phyloP scores from a whole-genome alignment of 2,888 invertebrate genomes.

The Xanthorhoe designata region DNA sequence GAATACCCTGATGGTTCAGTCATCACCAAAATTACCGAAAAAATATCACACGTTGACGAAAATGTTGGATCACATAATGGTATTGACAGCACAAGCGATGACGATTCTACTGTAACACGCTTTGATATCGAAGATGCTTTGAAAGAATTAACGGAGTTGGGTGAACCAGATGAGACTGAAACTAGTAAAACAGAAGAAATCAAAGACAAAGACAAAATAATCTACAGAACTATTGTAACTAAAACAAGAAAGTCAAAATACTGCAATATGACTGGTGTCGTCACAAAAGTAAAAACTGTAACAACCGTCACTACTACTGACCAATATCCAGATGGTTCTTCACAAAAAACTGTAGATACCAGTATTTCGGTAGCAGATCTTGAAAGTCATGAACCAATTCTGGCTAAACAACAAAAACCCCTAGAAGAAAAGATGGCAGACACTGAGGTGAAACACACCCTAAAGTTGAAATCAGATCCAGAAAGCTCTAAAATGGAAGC shows the following conservation, averaged over 20 bases:
- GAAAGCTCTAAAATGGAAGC: slow-evolving; percentile 30
- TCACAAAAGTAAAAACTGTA: slow-evolving; percentile 53
- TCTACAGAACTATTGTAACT: slow-evolving; percentile 50
- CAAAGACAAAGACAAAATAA: slow-evolving; percentile 45
- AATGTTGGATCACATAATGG: slow-evolving; percentile 43
- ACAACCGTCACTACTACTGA: slow-evolving; percentile 55
- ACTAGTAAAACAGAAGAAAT: slow-evolving; percentile 52
- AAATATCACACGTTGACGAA: slow-evolving; percentile 68
- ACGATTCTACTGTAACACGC: slow-evolving; percentile 31
- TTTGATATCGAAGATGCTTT: slow-evolving; percentile 38
- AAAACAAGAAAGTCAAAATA: slow-evolving; percentile 52
- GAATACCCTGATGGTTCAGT: slow-evolving; percentile 74
- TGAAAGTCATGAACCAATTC: slow-evolving; percentile 21
- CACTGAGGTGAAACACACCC: neutral
- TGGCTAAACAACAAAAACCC: neutral
- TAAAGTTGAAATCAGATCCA: neutral
- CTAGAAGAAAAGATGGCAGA: slow-evolving; percentile 13
- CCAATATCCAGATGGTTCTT: slow-evolving; percentile 57
- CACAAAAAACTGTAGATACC: slow-evolving; percentile 51
- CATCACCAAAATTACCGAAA: slow-evolving; percentile 73
- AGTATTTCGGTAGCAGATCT: slow-evolving; percentile 35
- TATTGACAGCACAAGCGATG: slow-evolving; percentile 37
- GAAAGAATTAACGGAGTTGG: slow-evolving; percentile 46
- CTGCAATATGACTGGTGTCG: slow-evolving; percentile 44
- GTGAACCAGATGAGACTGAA: slow-evolving; percentile 54